Evolutionary conservation across 2,888 invertebrate genomes (phyloP), one percentile per base, ranked within the genome.

Genomic region (Clepsis dumicolana): DNA sequence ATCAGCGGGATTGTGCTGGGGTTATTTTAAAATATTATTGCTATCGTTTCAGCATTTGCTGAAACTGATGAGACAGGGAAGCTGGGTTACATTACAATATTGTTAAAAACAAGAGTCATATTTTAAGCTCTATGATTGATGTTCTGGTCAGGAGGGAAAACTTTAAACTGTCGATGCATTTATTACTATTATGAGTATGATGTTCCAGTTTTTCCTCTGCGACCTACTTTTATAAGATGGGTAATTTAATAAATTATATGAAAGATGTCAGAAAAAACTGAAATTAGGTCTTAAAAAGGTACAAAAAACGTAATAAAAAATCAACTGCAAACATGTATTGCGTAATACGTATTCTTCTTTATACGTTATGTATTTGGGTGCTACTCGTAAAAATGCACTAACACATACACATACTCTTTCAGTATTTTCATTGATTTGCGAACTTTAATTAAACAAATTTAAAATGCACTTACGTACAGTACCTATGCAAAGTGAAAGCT

Each of bases 21-120:
- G 59, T 27, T 59, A 27, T 29, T 59, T n/a, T 21, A 65, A 41
- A 60, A 52, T 65, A 52, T n/a, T 24, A 56, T 52, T 27, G n/a
- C 24, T 27, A 52, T 25, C n/a, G 27, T 52, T 50, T 50, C 27
- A 25, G 52, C 25, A n/a, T 52, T 52, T 52, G 21, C 48, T n/a
- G 52, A 52, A 52, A 44, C 16, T 2, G 27, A n/a, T 2, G 12
- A 7, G 41, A 7, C 16, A 16, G 25, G 25, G 52, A 52, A 52
- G 25, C n/a, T 52, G 50, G 16, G 14, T 48, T 48, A 48, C 21
- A 50, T 50, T 50, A 21, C 10, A 24, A 25, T 18, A 27, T 48
- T 41, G 12, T 10, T 3, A 52, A 52, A n/a, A 50, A 14, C 50
- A 50, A 25, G 21, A 12, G 21, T 48, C 12, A 21, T 48, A 21